Base-by-base conservation (phyloP, 2,113 vertebrate genomes). In the Kobus ellipsiprymnus region DNA sequence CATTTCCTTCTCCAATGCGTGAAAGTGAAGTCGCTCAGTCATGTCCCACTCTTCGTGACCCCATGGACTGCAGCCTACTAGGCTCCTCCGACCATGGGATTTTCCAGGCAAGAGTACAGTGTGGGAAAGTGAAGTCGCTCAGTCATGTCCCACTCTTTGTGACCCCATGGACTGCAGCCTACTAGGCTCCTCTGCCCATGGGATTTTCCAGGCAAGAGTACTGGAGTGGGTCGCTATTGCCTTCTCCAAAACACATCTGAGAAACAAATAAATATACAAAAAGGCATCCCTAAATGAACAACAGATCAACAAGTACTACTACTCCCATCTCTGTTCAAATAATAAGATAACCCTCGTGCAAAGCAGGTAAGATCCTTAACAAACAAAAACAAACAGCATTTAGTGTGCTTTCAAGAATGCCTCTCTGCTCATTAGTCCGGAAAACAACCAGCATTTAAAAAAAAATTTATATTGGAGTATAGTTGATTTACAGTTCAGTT, bases 11-110 rank as follows among this genome's bases (percentile, higher is more conserved):
- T 29, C 59, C 27, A 92, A 84, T 29, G 59, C 59, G 59, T 14
- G 27, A 29, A 60, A 29, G 5, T 60, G 12, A 60, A 60, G 59
- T 60, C 5, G 27, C 7, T 57, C 55, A 57, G 23, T 57, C 0
- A 23, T 25, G 23, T 25, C 23, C 0, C 9, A 57, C 19, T 55
- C 19, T 7, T 55, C 1, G 6, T 0, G 54, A 55, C 54, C 54
- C 54, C 19, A 9, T 55, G 19, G 54, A 55, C 54, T 55, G 54
- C 54, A 55, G 54, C 54, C 54, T 0, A 1, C 3, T 40, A 40
- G 40, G 40, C 40, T 40, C 40, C 40, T 40, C 40, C 3, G 40
- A 2, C 40, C 40, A 40, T 40, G 40, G 40, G 40, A 40, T 40
- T n/a, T n/a, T n/a, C n/a, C n/a, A n/a, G n/a, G n/a, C n/a, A n/a